Evolutionary conservation across 1,140 invertebrate species (phyloP), one percentile per base, ranked within the genome.

Genomic region (Drosophila orena): DNA sequence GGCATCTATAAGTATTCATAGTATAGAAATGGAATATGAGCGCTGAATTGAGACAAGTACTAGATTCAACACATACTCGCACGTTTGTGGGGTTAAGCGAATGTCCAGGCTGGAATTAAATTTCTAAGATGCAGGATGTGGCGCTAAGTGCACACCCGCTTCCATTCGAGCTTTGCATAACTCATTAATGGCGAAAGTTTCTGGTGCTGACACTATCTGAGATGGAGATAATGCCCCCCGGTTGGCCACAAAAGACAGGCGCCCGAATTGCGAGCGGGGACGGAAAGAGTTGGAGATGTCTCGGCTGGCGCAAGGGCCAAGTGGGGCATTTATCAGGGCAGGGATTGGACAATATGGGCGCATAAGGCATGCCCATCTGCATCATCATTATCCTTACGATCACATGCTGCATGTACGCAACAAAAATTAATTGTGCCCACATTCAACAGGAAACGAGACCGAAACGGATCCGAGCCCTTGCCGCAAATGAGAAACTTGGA

Each of bases 401-500:
- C 64, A 65, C 57, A 49, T 71, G 72, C 44, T 59, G 27, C 54
- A 56, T 58, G 60, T 65, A 74, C 52, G 74, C 64, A 71, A 79
- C 79, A 71, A 71, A 61, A 83, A 83, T 88, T 79, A 86, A 88
- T 72, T 75, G 78, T 68, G 40, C 79, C 60, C 70, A 71, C 81
- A 88, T 79, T 83, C 83, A 86, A 88, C 79, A 88, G 75, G 81
- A 85, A 77, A 38, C 15, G 12, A 44, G 52, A 44, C 53, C 69
- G 66, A 56, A 58, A 49, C 53, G 50, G 72, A 75, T 73, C 59
- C 60, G 44, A 53, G 6, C 14, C 47, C 59, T 57, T 53, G 62
- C 53, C 47, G 61, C 58, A 71, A 60, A 58, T 77, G 69, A 62
- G 77, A 71, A 88, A 88, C 79, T 86, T 79, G 69, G 77, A 76